These are phyloP conservation scores for Lepidurus arcticus DNA, from an alignment of 1,140 invertebrate species.

Conservation along the genomic window DNA sequence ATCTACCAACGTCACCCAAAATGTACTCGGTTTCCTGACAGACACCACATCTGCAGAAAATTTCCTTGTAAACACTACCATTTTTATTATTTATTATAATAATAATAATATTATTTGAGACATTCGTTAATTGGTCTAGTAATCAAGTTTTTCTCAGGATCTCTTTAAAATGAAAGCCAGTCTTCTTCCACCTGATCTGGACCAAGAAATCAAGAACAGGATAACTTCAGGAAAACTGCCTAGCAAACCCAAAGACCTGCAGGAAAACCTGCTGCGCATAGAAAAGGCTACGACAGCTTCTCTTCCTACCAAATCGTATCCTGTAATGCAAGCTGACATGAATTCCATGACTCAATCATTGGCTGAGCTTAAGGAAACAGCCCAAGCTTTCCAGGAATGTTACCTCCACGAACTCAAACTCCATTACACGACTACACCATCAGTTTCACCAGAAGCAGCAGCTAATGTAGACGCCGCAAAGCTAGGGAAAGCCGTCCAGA, in stretches of 20 bases:
- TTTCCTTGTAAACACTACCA: conserved; percentile 14
- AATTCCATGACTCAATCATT: background rate
- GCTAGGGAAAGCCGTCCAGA: background rate
- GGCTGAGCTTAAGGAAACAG: background rate
- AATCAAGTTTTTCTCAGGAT: background rate
- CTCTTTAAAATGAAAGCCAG: conserved; percentile 20
- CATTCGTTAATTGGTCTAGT: background rate
- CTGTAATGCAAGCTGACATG: background rate
- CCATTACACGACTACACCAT: background rate
- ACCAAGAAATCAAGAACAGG: background rate
- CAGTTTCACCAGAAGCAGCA: background rate
- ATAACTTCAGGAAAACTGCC: background rate
- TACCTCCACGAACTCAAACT: background rate
- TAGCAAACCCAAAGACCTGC: background rate
- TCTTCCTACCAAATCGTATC: background rate
- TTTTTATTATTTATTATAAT: background rate
- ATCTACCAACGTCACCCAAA: background rate
- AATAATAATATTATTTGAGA: background rate
- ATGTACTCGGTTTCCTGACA: background rate
- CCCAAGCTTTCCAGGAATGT: background rate
- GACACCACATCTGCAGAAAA: conserved; percentile 16
- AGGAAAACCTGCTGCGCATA: background rate
- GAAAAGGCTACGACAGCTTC: background rate
- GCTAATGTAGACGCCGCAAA: background rate
- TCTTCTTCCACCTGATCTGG: conserved; percentile 14